Base-by-base conservation (phyloP, 2,888 invertebrate species). In the Caenorhabditis sulstoni region DNA sequence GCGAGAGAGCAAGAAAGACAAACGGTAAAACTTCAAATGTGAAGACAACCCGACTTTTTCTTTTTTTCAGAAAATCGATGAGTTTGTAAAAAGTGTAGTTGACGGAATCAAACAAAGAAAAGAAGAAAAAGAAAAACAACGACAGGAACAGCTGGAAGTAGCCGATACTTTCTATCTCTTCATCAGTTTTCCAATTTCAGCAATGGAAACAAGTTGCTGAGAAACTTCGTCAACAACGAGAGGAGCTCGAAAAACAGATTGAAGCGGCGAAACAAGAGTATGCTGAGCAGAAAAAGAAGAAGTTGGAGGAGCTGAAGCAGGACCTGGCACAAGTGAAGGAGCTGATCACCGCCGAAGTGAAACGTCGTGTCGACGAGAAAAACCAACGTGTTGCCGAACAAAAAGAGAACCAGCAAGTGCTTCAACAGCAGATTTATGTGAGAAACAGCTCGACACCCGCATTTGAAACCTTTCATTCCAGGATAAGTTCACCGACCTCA, bases 331-430 rank as follows among this genome's bases (percentile, higher is more conserved):
- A 81, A 45, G 67, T 83, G 29, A 81, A 81, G 23, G 64, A 68
- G 16, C 22, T 79, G 64, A 65, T 85, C 20, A 61, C 79, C n/a
- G 75, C 75, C n/a, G 83, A 85, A 55, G 62, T 66, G 5, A 61
- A 81, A 11, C 50, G 70, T 39, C 64, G 85, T 11, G 45, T 68
- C 3, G 78, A 80, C 9, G 79, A 74, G 52, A 83, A 81, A 37
- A 68, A 77, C 22, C 65, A 80, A 65, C 45, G 81, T 14, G 12
- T 62, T 16, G 67, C 23, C 16, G 68, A 83, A 12, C 66, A 73
- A 44, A 71, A 78, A 23, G 64, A 66, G 18, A 61, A 77, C 8
- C 70, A 80, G 37, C 45, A 85, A 23, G 55, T 65, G 18, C 55
- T 82, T 29, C 58, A 76, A 45, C 20, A 73, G 9, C 65, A 81